Conservation (phyloP, 1,140 invertebrate species). For the Eriocheir sinensis region DNA sequence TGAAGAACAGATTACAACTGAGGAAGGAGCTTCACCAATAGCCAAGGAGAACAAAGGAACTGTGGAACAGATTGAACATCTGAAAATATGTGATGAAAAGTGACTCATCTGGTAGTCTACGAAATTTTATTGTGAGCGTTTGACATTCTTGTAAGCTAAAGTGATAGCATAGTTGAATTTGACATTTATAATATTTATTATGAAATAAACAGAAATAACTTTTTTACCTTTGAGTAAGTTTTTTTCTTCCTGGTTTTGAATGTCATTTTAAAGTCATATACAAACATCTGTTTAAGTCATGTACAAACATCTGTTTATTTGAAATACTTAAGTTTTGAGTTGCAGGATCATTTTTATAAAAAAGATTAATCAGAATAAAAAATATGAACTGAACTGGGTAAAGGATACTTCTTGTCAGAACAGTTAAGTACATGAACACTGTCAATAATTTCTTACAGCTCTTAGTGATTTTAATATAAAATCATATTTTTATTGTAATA, state of each 20-base stretch:
- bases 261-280: neutral
- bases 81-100: slow-evolving; percentile 62
- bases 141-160: neutral
- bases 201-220: slow-evolving; percentile 13
- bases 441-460: neutral
- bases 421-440: neutral
- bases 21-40: neutral
- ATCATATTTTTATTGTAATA: neutral
- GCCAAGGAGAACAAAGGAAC: slow-evolving; percentile 33
- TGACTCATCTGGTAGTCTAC: neutral
- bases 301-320: too few relatives aligned
- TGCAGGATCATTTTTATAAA: too few relatives aligned
- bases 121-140: neutral
- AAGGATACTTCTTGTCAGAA: too few relatives aligned
- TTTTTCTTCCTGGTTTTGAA: neutral
- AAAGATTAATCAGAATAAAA: neutral
- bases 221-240: neutral
- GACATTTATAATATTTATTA: slow-evolving; percentile 28
- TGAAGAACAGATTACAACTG: neutral
- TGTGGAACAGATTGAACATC: slow-evolving; percentile 44
- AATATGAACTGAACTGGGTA: neutral
- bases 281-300: too few relatives aligned
- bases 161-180: slow-evolving; percentile 26
- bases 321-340: neutral
- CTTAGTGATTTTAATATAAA: neutral